Evolutionary conservation across 2,888 invertebrate species (phyloP).

Genomic region (Melanargia galathea): DNA sequence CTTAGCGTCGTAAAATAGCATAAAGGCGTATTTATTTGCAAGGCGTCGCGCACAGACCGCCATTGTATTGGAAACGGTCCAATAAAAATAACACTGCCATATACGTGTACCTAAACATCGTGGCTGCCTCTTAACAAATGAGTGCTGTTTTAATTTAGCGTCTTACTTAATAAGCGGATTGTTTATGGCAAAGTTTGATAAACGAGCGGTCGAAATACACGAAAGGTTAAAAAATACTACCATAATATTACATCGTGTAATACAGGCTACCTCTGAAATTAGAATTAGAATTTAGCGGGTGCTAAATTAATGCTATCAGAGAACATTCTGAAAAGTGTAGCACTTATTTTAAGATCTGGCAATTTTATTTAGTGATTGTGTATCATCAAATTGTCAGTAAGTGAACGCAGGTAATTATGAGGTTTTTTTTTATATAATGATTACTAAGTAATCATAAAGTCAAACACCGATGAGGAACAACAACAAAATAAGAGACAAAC

Average conservation of each 20-base stretch:
- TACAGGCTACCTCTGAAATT: too few species aligned
- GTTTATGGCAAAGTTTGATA: background rate
- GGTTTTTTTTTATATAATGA: too few species aligned
- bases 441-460: too few species aligned
- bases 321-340: too few species aligned
- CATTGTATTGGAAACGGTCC: slow-evolving; percentile 28
- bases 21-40: slow-evolving; percentile 28
- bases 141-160: slow-evolving; percentile 8
- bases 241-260: too few species aligned
- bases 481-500: background rate
- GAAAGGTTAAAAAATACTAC: background rate
- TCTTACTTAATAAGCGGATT: slow-evolving; percentile 6
- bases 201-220: background rate
- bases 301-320: too few species aligned
- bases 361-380: too few species aligned
- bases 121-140: background rate
- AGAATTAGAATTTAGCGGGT: too few species aligned
- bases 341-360: too few species aligned
- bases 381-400: too few species aligned
- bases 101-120: slow-evolving; percentile 11
- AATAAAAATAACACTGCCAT: slow-evolving; percentile 26
- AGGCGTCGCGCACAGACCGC: slow-evolving; percentile 24
- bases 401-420: too few species aligned
- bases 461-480: background rate
- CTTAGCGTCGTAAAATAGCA: slow-evolving; percentile 20